phyloP scores from a whole-genome alignment of 2,797 vertebrate genomes.

The Meda fulgida region DNA sequence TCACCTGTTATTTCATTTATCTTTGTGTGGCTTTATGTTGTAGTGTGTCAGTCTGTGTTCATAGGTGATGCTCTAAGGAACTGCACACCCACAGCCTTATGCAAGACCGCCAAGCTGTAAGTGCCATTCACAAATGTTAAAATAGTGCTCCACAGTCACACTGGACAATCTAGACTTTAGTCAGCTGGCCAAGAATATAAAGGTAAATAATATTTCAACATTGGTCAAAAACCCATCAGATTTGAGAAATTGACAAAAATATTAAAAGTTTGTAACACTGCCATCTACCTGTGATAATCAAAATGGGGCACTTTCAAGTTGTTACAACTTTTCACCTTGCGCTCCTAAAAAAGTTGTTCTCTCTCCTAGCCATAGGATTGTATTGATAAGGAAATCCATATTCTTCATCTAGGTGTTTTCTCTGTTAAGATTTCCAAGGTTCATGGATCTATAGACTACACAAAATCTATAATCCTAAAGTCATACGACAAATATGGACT shows the following conservation, averaged over 20 bases:
- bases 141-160: constrained; percentile 64
- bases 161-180: constrained; percentile 44
- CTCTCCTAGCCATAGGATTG: not conserved
- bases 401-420: not conserved
- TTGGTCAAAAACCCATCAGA: constrained; percentile 12
- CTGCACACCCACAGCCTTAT: constrained; percentile 81
- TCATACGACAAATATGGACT: not conserved
- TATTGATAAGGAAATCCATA: not conserved
- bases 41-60: constrained; percentile 46
- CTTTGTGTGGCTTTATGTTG: constrained; percentile 22
- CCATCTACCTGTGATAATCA: constrained; percentile 11
- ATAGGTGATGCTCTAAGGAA: constrained; percentile 37
- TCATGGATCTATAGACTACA: not conserved
- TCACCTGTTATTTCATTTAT: constrained; percentile 52
- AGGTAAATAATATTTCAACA: not conserved
- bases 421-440: not conserved
- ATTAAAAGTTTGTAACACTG: constrained; percentile 15
- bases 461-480: not conserved
- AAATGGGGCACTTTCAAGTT: not conserved
- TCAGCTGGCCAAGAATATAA: constrained; percentile 10
- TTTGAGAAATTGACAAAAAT: not conserved
- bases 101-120: constrained; percentile 85
- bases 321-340: not conserved
- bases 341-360: not conserved
- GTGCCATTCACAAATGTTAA: constrained; percentile 81